Percentiles rank a stretch among this genome's conserved stretches.
Evolutionary conservation across 2,888 invertebrate species (phyloP).

Genomic region (Gerris lacustris): DNA sequence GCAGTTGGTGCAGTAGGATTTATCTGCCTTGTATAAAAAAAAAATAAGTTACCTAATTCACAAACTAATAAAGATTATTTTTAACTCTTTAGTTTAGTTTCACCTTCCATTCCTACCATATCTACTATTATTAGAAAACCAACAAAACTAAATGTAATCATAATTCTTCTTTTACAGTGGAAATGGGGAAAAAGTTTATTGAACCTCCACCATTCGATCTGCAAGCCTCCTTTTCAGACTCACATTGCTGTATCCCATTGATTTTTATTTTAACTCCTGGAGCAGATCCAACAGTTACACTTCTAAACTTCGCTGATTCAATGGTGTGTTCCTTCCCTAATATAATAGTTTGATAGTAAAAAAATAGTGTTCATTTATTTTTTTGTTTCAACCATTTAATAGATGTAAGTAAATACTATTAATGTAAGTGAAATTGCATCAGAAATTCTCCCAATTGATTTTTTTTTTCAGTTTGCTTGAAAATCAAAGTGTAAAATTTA

Average conservation of each 20-base stretch:
- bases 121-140: no score
- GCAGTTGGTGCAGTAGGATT: no score
- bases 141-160: no score
- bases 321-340: slow-evolving; percentile 41
- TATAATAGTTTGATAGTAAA: not conserved
- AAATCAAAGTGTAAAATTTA: not conserved
- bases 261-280: slow-evolving; percentile 87
- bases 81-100: no score
- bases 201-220: slow-evolving; percentile 87
- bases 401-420: no score
- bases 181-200: slow-evolving; percentile 66
- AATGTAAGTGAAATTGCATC: not conserved
- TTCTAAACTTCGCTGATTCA: slow-evolving; percentile 85
- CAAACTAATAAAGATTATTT: no score
- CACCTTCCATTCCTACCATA: no score
- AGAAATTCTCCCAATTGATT: not conserved
- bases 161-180: slow-evolving; percentile 37
- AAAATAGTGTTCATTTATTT: no score
- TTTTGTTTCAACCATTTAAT: no score
- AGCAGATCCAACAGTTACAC: slow-evolving; percentile 79
- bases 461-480: not conserved
- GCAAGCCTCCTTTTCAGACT: slow-evolving; percentile 68
- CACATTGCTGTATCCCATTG: slow-evolving; percentile 74
- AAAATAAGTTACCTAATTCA: no score
- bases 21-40: no score